Base-by-base conservation (phyloP, 2,113 vertebrate genomes). In the Tonatia bakeri region DNA sequence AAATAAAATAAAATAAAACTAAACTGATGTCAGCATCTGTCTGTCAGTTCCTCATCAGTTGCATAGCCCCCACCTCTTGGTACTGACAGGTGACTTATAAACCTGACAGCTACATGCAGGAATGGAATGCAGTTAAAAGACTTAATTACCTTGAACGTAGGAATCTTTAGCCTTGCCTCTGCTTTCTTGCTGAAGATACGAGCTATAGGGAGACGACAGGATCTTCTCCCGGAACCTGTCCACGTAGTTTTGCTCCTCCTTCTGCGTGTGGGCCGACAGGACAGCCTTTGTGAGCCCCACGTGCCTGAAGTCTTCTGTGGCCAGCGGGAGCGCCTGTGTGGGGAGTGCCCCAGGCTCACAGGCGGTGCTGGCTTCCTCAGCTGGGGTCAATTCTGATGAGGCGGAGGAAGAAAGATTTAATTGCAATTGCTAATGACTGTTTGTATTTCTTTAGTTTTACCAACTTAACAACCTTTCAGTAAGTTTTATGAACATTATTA, bases 161-260 rank as follows among this genome's bases (percentile, higher is more conserved):
- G 98, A 99, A 97, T 87, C 98, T 76, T 97, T 95, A 0, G 85
- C 80, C 98, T 98, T 98, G 89, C 98, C 99, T 97, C 98, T 94
- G 98, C 98, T 97, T 92, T 98, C 98, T 28, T 98, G 98, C 15
- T 99, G 99, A 87, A 99, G 98, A 84, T 98, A 99, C 79, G 98
- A 98, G 97, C 99, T 98, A 94, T 98, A 99, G 0, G 99, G 99
- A 54, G 98, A 99, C 17, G 99, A 98, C 92, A 99, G 98, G 95
- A 99, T 98, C 90, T 98, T 98, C 92, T 99, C 98, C 20, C 88
- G 98, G 96, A 99, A 99, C 17, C 98, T 98, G 95, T 99, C 98
- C n/a, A 99, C 98, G 0, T 99, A 99, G 84, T 99, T 98, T 96
- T 99, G 99, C 89, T 99, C 99, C 85, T 99, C 99, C 90, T 99